Evolutionary conservation across 2,888 invertebrate species (phyloP).

Genomic region (Liposcelis brunnea): DNA sequence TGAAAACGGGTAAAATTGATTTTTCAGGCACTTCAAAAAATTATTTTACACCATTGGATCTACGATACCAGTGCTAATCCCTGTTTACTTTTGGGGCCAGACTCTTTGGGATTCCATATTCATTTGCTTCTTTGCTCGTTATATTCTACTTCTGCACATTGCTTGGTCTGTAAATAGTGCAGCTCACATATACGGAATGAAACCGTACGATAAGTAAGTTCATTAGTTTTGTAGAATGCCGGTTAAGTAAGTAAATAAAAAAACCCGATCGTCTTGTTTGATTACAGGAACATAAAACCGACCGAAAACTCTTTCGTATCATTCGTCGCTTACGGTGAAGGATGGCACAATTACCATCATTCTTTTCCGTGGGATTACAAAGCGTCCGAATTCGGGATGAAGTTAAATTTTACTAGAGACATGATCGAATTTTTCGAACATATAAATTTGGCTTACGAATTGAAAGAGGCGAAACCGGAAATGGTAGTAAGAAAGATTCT

Average conservation of each 20-base stretch:
- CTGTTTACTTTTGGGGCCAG: slow-evolving; percentile 51
- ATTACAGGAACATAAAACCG: slow-evolving; percentile 25
- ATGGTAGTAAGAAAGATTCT: slow-evolving; percentile 1
- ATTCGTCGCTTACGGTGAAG: slow-evolving; percentile 24
- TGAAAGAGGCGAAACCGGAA: slow-evolving; percentile 3
- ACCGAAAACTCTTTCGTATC: slow-evolving; percentile 26
- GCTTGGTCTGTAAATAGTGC: slow-evolving; percentile 86
- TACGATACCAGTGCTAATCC: slow-evolving; percentile 40
- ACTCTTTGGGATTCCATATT: slow-evolving; percentile 37
- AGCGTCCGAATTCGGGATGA: slow-evolving; percentile 19
- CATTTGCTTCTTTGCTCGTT: slow-evolving; percentile 31
- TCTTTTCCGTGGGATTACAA: slow-evolving; percentile 31
- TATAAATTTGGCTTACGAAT: slow-evolving; percentile 2
- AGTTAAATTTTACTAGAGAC: slow-evolving; percentile 2
- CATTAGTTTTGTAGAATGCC: neutral
- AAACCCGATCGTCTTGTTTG: too few relatives aligned
- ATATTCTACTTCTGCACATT: slow-evolving; percentile 40
- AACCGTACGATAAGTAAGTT: slow-evolving; percentile 53
- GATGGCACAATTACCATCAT: slow-evolving; percentile 40
- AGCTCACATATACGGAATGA: slow-evolving; percentile 64
- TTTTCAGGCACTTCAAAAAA: slow-evolving; percentile 43
- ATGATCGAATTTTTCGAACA: slow-evolving; percentile 2
- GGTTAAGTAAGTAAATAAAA: too few relatives aligned
- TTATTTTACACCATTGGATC: slow-evolving; percentile 39
- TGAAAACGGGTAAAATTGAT: slow-evolving; percentile 6